Evolutionary conservation across 2,888 invertebrate genomes (phyloP).

Genomic region (Heteromurus nitidus): DNA sequence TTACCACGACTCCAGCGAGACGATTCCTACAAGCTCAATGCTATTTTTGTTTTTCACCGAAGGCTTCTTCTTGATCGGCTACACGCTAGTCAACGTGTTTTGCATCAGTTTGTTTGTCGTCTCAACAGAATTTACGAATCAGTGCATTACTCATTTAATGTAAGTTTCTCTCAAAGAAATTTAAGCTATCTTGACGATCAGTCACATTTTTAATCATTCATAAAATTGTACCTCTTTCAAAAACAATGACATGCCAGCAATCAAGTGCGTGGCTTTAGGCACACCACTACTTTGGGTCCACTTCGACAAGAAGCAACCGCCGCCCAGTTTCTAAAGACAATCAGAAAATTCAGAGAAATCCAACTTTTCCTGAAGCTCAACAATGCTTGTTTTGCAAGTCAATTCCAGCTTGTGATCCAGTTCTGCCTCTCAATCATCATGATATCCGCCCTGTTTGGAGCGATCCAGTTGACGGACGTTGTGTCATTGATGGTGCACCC

Average conservation of each 20-base stretch:
- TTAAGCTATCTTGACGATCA: not conserved
- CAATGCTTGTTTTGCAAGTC: not conserved
- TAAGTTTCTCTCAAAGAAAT: not conserved
- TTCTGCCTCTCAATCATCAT: not conserved
- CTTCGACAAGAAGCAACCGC: too few relatives aligned
- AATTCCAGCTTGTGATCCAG: not conserved
- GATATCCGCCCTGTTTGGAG: not conserved
- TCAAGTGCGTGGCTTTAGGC: too few relatives aligned
- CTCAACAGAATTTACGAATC: not conserved
- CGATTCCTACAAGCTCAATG: not conserved
- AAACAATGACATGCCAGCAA: not conserved
- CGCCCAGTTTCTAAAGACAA: too few relatives aligned
- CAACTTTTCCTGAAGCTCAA: not conserved
- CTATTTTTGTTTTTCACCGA: not conserved
- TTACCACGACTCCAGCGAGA: not conserved
- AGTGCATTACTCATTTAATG: not conserved
- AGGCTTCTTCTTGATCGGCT: not conserved
- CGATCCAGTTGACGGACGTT: not conserved
- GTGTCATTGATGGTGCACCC: not conserved
- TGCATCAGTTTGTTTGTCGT: not conserved
- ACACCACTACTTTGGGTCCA: too few relatives aligned
- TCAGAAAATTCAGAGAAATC: not conserved
- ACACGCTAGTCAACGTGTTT: not conserved
- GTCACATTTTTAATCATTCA: not conserved
- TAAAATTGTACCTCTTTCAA: not conserved